Evolutionary conservation across 2,113 vertebrate genomes (phyloP).

Genomic region (Geococcyx californianus): DNA sequence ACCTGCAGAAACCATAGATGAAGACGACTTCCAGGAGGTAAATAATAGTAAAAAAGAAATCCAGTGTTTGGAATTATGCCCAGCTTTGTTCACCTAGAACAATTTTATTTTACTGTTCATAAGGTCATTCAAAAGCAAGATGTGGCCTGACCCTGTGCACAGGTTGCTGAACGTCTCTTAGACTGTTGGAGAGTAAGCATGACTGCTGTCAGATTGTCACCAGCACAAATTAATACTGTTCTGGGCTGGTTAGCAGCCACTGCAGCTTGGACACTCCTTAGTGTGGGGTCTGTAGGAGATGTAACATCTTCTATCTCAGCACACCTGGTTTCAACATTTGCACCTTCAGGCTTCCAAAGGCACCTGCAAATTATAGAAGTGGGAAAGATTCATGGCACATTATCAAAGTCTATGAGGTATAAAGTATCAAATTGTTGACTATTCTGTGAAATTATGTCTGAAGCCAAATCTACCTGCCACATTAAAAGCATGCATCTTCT

Average conservation of each 20-base stretch:
- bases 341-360: neutral
- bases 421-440: neutral
- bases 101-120: neutral
- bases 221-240: neutral
- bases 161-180: neutral
- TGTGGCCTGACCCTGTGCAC: neutral
- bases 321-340: neutral
- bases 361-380: neutral
- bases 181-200: neutral
- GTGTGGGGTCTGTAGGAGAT: neutral
- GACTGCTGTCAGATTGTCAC: neutral
- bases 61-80: neutral
- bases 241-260: neutral
- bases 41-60: neutral
- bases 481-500: neutral
- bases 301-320: neutral
- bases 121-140: neutral
- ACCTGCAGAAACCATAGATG: neutral
- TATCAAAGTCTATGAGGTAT: neutral
- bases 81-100: neutral
- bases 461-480: neutral
- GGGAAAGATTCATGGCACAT: neutral
- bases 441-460: neutral
- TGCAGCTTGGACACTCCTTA: neutral
- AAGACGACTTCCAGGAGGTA: neutral